A percentile compares a stretch with the other conserved stretches of the same genome.
phyloP scores from a whole-genome alignment of 2,888 invertebrate genomes.

The Trisateles emortualis region DNA sequence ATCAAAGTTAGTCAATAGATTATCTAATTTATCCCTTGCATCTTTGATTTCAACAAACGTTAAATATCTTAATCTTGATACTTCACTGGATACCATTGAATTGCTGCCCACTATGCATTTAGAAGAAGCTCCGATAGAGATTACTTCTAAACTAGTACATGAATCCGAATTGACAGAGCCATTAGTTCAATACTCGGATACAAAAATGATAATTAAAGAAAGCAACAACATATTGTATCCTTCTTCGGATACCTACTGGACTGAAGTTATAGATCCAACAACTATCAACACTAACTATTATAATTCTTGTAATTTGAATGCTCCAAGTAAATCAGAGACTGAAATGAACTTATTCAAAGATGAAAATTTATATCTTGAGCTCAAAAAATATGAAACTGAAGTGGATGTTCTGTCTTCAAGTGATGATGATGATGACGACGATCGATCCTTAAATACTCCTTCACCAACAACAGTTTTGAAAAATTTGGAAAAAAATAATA shows the following conservation, averaged over 20 bases:
- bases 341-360: neutral
- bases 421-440: constrained; percentile 1
- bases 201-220: neutral
- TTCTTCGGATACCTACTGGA: constrained; percentile 3
- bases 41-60: constrained; percentile 8
- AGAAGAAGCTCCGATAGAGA: neutral
- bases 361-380: neutral
- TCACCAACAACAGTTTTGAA: constrained; percentile 8
- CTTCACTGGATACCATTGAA: constrained; percentile 2
- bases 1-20: constrained; percentile 6
- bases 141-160: neutral
- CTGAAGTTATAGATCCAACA: neutral
- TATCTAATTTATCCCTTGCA: constrained; percentile 11
- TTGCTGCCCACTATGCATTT: constrained; percentile 1
- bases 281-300: neutral
- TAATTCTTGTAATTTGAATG: constrained; percentile 4
- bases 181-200: neutral
- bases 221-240: neutral
- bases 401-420: neutral
- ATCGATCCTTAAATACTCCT: constrained; percentile 14
- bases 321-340: neutral
- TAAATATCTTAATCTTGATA: neutral
- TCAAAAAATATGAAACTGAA: neutral
- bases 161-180: neutral
- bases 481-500: constrained; percentile 2